Evolutionary conservation across 2,888 invertebrate species (phyloP).

Genomic region (Germaria angustata): DNA sequence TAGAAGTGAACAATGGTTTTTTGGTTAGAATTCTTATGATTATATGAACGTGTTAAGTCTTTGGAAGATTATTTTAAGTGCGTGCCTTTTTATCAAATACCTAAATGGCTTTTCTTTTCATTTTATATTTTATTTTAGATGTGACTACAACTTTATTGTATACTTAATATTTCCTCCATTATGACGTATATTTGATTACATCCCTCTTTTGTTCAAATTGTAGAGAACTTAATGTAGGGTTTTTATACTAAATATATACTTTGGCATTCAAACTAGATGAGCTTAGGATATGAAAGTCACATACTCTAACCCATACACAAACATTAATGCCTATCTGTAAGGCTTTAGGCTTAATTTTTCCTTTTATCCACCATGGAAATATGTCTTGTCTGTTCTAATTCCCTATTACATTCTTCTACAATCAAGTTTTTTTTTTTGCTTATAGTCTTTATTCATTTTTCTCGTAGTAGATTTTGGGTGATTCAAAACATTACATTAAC

Average conservation of each 20-base stretch:
- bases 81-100: conserved; percentile 64
- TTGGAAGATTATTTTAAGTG: conserved; percentile 57
- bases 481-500: conserved; percentile 59
- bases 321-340: conserved; percentile 66
- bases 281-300: conserved; percentile 75
- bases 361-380: conserved; percentile 16
- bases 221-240: background rate
- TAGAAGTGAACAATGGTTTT: conserved; percentile 3
- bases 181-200: conserved; percentile 21
- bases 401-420: conserved; percentile 43
- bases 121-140: background rate
- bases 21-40: conserved; percentile 40
- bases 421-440: conserved; percentile 4
- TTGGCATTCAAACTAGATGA: conserved; percentile 75
- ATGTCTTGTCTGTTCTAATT: conserved; percentile 1
- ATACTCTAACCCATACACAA: conserved; percentile 46
- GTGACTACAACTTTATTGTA: background rate
- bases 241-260: conserved; percentile 65
- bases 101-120: conserved; percentile 57
- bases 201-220: background rate
- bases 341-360: conserved; percentile 48
- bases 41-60: conserved; percentile 60
- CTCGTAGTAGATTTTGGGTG: conserved; percentile 17
- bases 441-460: background rate
- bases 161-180: conserved; percentile 42